Conservation (phyloP, 2,888 invertebrate species). For the Myopa testacea region DNA sequence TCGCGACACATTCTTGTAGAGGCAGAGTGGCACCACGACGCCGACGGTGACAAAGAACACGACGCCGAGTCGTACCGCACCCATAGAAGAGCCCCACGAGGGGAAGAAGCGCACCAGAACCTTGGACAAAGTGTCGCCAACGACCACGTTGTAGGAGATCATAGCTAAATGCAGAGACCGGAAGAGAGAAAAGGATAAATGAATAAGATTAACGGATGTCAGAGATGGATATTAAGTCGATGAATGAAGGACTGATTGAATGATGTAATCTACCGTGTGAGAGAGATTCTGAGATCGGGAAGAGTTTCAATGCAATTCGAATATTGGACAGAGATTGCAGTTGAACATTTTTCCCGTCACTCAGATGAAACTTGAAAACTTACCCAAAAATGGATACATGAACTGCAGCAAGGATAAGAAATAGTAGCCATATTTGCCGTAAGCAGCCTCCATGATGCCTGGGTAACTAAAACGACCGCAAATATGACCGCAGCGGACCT, state of each 20-base stretch:
- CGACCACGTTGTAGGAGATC: conserved; percentile 89
- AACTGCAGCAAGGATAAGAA: conserved; percentile 82
- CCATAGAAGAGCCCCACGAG: conserved; percentile 68
- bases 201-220: background rate
- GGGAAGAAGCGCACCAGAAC: conserved; percentile 79
- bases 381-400: conserved; percentile 86
- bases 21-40: conserved; percentile 81
- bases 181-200: background rate
- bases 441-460: conserved; percentile 83
- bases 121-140: conserved; percentile 87
- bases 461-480: conserved; percentile 81
- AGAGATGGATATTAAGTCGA: too few relatives aligned
- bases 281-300: background rate
- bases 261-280: background rate
- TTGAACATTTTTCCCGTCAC: background rate
- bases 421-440: conserved; percentile 82
- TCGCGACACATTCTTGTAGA: conserved; percentile 78
- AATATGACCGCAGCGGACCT: conserved; percentile 75
- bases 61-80: conserved; percentile 69
- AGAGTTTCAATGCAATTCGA: background rate
- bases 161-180: conserved; percentile 73
- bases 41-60: conserved; percentile 79
- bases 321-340: background rate
- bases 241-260: background rate
- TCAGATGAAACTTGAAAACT: conserved; percentile 51